Base-by-base conservation (phyloP, 2,797 vertebrate species). In the Picus viridis region DNA sequence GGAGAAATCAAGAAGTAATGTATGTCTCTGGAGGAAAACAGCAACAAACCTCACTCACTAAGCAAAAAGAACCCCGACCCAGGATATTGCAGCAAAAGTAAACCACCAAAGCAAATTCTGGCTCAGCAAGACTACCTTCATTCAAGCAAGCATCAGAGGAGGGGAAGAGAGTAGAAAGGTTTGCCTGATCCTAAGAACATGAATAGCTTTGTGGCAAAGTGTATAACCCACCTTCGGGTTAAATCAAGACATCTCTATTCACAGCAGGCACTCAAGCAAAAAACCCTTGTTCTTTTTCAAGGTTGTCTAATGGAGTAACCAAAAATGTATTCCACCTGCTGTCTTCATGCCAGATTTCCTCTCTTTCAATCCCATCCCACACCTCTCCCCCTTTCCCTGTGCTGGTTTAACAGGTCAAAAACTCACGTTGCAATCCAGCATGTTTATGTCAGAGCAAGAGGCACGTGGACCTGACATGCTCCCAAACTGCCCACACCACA, bases 391-490 rank as follows among this genome's bases (percentile, higher is more conserved):
- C 67, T 12, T 27, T 27, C 11, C 20, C 16, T 39, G 78, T 73
- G 8, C 51, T 79, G 34, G 20, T 79, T 93, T 89, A 65, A 75
- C 13, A 45, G 72, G 85, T 90, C n/a, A 88, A 62, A 77, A 86
- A 80, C 30, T 70, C 56, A 61, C 16, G 22, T 78, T 83, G 32
- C 47, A 74, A 89, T 78, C 14, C 43, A 77, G 72, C 10, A 83
- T 2, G 1, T 72, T 92, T 65, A 53, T 8, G 30, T 43, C 57
- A 85, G 39, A 39, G 39, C 39, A 39, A 39, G 11, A 13, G 16
- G 3, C 1, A 2, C 1, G 0, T 6, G 5, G 24, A 79, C 16
- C 10, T 1, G 1, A 27, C 36, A 47, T 12, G 6, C 12, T 64
- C 58, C 32, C 57, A 47, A 27, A 36, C 29, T 54, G 32, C 26